A percentile compares a stretch with the other conserved stretches of the same genome.
These are phyloP conservation scores for Diaphora mendica DNA, from an alignment of 2,888 invertebrate species.

Conservation along the genomic window DNA sequence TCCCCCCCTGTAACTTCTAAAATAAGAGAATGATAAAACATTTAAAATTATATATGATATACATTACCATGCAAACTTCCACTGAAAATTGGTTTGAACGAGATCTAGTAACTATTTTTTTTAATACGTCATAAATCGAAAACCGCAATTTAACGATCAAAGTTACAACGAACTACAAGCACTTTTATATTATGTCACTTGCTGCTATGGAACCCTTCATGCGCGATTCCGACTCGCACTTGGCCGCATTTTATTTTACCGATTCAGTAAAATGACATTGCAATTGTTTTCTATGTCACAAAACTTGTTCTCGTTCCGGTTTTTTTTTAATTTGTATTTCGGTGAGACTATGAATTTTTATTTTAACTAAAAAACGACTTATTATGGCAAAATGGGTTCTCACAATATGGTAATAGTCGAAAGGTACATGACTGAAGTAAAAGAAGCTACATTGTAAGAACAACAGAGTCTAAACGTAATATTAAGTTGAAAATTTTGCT, in stretches of 20 bases:
- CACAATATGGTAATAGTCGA: background rate
- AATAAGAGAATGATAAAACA: no score
- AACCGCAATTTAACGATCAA: no score
- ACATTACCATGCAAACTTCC: no score
- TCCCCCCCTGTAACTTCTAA: no score
- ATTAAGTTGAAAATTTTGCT: background rate
- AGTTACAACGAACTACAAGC: no score
- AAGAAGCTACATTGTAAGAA: background rate
- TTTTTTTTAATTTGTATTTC: background rate
- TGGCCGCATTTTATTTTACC: background rate
- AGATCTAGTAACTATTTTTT: no score
- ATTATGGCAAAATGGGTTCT: background rate
- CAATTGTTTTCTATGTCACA: background rate
- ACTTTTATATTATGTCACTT: no score
- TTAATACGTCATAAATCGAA: no score
- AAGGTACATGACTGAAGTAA: background rate
- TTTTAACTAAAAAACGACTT: background rate
- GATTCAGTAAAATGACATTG: background rate
- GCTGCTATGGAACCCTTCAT: no score
- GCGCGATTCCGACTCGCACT: no score
- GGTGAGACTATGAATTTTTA: background rate
- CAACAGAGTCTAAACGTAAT: background rate
- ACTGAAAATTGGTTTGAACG: no score
- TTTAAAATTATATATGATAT: no score
- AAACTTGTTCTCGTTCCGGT: background rate